These are phyloP conservation scores for Brachionus calyciflorus DNA, from an alignment of 1,140 invertebrate species.

Conservation along the genomic window DNA sequence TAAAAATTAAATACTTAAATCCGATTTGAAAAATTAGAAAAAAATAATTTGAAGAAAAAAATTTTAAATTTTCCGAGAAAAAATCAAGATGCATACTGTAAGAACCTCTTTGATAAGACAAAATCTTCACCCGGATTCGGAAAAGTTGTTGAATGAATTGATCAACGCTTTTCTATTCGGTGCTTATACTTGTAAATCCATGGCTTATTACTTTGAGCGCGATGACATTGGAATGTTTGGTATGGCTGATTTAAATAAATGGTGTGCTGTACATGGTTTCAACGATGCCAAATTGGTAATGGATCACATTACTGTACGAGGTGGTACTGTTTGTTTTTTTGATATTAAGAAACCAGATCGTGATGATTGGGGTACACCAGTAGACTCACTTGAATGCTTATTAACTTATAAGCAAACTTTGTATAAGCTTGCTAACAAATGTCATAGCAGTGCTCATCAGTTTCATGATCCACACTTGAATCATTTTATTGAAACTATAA, in stretches of 20 bases:
- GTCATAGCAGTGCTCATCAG: background rate
- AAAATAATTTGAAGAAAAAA: too few relatives aligned
- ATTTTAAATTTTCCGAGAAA: background rate
- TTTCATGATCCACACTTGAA: conserved; percentile 57
- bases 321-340: conserved; percentile 26
- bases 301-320: background rate
- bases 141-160: background rate
- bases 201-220: conserved; percentile 72
- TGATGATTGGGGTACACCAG: conserved; percentile 66
- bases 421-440: conserved; percentile 60
- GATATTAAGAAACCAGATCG: conserved; percentile 64
- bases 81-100: conserved; percentile 13
- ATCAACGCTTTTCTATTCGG: background rate
- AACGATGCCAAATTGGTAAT: conserved; percentile 10
- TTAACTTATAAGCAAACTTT: conserved; percentile 74
- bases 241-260: conserved; percentile 21
- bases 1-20: too few relatives aligned
- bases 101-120: conserved; percentile 17
- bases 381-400: conserved; percentile 71
- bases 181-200: conserved; percentile 30
- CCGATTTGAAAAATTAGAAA: too few relatives aligned
- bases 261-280: background rate
- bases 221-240: conserved; percentile 68
- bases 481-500: conserved; percentile 66
- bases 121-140: conserved; percentile 15